A percentile compares a stretch with the other conserved stretches of the same genome.
These are phyloP conservation scores for Carterocephalus palaemon DNA, from an alignment of 2,888 invertebrate genomes.

Conservation along the genomic window DNA sequence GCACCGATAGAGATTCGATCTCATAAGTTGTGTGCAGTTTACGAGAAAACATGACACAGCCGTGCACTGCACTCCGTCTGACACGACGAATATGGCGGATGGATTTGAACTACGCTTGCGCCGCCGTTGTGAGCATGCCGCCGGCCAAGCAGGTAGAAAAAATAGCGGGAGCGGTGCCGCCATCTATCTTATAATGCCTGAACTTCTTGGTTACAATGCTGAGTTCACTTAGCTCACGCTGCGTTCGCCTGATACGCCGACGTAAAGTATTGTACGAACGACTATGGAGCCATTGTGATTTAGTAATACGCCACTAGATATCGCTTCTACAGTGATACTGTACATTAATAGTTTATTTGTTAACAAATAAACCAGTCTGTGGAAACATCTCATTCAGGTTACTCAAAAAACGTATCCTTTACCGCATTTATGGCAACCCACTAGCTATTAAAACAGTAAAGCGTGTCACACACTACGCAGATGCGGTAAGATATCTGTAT, in stretches of 20 bases:
- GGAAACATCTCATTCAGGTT: too few relatives aligned
- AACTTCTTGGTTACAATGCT: conserved; percentile 34
- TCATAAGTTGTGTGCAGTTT: conserved; percentile 67
- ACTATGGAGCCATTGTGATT: too few relatives aligned
- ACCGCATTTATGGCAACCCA: too few relatives aligned
- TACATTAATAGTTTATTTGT: too few relatives aligned
- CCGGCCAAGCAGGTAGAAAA: conserved; percentile 65
- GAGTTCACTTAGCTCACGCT: too few relatives aligned
- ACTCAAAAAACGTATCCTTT: too few relatives aligned
- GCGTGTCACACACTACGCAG: too few relatives aligned
- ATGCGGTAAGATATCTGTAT: too few relatives aligned
- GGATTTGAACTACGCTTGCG: conserved; percentile 77
- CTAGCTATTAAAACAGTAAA: too few relatives aligned
- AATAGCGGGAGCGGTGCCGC: conserved; percentile 46
- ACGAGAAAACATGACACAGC: conserved; percentile 74
- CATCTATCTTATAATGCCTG: conserved; percentile 41
- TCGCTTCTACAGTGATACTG: conserved; percentile 5
- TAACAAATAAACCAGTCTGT: too few relatives aligned
- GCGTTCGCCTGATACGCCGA: too few relatives aligned
- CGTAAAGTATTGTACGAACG: too few relatives aligned
- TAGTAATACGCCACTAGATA: conserved; percentile 2
- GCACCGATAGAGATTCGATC: conserved; percentile 60
- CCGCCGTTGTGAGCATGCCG: conserved; percentile 40
- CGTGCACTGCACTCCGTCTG: conserved; percentile 75
- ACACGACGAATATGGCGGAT: conserved; percentile 79